Conservation (phyloP, 2,888 invertebrate species). For the Nudaria mundana region DNA sequence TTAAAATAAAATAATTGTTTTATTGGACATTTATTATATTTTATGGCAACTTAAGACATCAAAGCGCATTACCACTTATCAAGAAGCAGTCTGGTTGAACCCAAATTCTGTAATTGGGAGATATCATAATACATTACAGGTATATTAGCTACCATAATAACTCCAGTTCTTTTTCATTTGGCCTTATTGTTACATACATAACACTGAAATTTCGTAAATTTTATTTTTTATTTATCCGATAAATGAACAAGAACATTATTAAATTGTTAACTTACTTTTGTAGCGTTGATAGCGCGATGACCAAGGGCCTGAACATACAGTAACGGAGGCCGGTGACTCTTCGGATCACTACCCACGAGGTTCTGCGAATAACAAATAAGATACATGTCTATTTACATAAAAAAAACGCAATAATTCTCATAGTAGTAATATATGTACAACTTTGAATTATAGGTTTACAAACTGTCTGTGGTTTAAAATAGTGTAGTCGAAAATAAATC, state of each 20-base stretch:
- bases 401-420: background rate
- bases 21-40: background rate
- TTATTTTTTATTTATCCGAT: too few species aligned
- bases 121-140: too few species aligned
- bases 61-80: too few species aligned
- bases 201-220: too few species aligned
- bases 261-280: slow-evolving; percentile 48
- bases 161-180: too few species aligned
- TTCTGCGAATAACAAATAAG: slow-evolving; percentile 46
- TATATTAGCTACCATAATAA: too few species aligned
- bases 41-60: background rate
- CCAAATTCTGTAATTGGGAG: too few species aligned
- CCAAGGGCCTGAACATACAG: slow-evolving; percentile 55
- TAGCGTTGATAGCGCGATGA: slow-evolving; percentile 54
- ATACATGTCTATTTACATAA: background rate
- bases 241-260: too few species aligned
- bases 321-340: slow-evolving; percentile 51
- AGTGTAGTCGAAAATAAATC: background rate
- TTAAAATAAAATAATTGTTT: slow-evolving; percentile 19
- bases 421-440: background rate
- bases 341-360: slow-evolving; percentile 56
- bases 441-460: background rate
- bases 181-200: too few species aligned
- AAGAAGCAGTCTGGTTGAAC: too few species aligned
- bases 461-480: background rate